Percentiles rank a stretch among this genome's conserved stretches.
These are phyloP conservation scores for Mandrillus leucophaeus DNA, from an alignment of 2,113 vertebrate species.

Conservation along the genomic window DNA sequence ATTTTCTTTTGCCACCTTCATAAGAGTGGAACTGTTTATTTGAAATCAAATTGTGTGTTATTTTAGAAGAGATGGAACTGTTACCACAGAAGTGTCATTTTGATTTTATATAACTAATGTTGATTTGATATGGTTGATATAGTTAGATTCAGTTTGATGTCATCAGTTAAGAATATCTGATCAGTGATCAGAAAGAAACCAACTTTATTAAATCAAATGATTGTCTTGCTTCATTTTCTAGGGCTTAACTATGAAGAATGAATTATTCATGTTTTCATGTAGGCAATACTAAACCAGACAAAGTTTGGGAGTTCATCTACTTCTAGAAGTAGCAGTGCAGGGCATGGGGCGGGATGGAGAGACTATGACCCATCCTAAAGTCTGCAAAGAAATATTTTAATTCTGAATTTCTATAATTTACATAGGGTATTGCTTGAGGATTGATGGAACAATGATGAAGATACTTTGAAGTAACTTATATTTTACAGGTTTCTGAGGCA, in stretches of 20 bases:
- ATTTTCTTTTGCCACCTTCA: background rate
- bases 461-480: background rate
- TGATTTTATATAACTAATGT: background rate
- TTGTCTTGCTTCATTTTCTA: conserved; percentile 26
- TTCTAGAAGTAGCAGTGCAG: background rate
- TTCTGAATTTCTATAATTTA: background rate
- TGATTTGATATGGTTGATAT: background rate
- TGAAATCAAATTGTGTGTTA: background rate
- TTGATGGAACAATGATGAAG: background rate
- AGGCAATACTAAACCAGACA: background rate
- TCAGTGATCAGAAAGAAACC: background rate
- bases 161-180: conserved; percentile 16
- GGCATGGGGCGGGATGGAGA: background rate
- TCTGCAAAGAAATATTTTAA: background rate
- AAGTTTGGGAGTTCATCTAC: background rate
- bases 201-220: background rate
- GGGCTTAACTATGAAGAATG: background rate
- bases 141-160: background rate
- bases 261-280: conserved; percentile 33
- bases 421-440: background rate
- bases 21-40: background rate
- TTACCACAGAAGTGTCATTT: background rate
- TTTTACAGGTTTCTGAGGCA: background rate
- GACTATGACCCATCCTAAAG: background rate
- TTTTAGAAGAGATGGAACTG: conserved; percentile 16